Conservation (phyloP, 2,113 vertebrate genomes). For the Seriola dumerili region DNA sequence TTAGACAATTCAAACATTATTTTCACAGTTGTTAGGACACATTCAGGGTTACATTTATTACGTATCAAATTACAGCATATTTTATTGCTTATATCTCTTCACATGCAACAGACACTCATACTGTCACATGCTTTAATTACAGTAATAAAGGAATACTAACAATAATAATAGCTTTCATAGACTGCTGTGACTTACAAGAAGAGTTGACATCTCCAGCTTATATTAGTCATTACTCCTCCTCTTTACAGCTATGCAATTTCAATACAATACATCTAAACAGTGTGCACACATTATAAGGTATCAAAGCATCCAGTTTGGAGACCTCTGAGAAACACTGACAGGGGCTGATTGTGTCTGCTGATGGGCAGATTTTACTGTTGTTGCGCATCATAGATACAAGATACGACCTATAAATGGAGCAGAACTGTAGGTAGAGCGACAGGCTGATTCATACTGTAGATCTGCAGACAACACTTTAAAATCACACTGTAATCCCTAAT, state of each 20-base stretch:
- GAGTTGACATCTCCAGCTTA: neutral
- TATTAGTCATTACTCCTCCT: neutral
- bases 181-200: neutral
- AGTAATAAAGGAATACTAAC: neutral
- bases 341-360: neutral
- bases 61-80: neutral
- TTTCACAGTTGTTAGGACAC: neutral
- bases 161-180: conserved; percentile 4
- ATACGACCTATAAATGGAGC: neutral
- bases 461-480: conserved; percentile 3
- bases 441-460: neutral
- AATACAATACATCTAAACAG: neutral
- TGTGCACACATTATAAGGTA: neutral
- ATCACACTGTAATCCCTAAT: too few species aligned
- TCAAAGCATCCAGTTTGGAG: neutral
- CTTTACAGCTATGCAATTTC: neutral
- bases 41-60: neutral
- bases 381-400: conserved; percentile 6
- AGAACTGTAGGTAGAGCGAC: neutral
- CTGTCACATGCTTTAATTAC: neutral
- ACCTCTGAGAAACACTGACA: neutral
- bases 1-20: neutral
- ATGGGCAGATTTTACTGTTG: conserved; percentile 1
- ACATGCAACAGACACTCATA: neutral
- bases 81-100: neutral